Evolutionary conservation across 2,888 invertebrate genomes (phyloP).

Genomic region (Amiota communis): DNA sequence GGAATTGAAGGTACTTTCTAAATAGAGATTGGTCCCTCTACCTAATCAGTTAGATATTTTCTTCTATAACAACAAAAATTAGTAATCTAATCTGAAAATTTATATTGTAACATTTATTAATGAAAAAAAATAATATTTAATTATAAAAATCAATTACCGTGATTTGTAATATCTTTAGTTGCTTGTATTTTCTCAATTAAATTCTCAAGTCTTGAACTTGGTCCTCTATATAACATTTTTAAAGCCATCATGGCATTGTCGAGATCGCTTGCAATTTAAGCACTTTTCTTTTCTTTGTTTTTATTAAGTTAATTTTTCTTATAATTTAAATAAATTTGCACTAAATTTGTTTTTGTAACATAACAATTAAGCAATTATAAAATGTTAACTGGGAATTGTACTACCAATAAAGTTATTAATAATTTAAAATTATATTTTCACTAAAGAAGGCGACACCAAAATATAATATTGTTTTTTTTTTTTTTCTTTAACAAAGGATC

Average conservation of each 20-base stretch:
- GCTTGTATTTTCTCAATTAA: conserved; percentile 91
- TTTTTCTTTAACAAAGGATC: conserved; percentile 51
- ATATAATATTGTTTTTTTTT: not conserved
- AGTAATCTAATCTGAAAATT: no score
- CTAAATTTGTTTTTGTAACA: not conserved
- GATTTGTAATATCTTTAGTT: conserved; percentile 78
- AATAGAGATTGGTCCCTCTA: no score
- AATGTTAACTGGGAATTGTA: no score
- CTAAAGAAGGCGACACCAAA: not conserved
- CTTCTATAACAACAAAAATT: no score
- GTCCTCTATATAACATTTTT: conserved; percentile 88
- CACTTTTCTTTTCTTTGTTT: conserved; percentile 21
- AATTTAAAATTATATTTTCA: no score
- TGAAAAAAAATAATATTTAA: no score
- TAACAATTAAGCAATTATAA: not conserved
- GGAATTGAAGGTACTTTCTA: no score
- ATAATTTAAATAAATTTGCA: conserved; percentile 3
- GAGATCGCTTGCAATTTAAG: not conserved
- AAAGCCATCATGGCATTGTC: conserved; percentile 71
- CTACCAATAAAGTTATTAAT: no score
- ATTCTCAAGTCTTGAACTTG: conserved; percentile 87
- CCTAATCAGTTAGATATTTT: no score
- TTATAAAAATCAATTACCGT: conserved; percentile 56
- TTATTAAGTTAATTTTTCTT: conserved; percentile 18
- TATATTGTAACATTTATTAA: no score